Conservation (phyloP, 37 sponge, comb jelly and placozoan species). For the Lycopodina hypogea region DNA sequence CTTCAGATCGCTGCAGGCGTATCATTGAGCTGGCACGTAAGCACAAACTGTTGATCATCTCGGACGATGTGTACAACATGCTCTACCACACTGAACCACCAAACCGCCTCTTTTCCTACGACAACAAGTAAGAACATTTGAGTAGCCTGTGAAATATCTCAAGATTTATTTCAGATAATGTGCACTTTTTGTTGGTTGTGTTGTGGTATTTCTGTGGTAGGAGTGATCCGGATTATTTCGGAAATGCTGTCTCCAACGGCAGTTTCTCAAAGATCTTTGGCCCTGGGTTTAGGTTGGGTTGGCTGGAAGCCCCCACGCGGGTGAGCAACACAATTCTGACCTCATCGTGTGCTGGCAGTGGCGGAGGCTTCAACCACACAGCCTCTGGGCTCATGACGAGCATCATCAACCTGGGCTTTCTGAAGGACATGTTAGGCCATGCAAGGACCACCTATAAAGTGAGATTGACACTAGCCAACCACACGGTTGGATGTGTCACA, state of each 20-base stretch:
- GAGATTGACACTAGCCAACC: not conserved
- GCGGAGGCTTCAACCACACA: constrained; percentile 67
- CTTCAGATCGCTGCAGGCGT: constrained; percentile 58
- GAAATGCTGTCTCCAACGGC: constrained; percentile 78
- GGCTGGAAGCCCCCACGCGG: constrained; percentile 70
- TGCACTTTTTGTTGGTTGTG: not conserved
- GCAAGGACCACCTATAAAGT: constrained; percentile 33
- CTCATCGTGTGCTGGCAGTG: constrained; percentile 44
- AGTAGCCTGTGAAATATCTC: not conserved
- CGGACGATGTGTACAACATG: constrained; percentile 88
- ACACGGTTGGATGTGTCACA: not conserved
- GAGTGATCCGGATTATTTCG: constrained; percentile 64
- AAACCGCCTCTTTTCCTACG: constrained; percentile 64
- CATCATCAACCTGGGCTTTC: constrained; percentile 52
- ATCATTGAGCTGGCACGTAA: constrained; percentile 66
- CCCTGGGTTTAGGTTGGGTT: constrained; percentile 81
- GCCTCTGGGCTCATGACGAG: constrained; percentile 48
- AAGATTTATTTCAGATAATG: not conserved
- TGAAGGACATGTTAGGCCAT: constrained; percentile 32
- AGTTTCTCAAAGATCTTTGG: constrained; percentile 85
- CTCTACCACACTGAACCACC: constrained; percentile 45
- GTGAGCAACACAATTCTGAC: constrained; percentile 18
- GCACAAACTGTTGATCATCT: constrained; percentile 68
- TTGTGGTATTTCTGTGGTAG: constrained; percentile 7
- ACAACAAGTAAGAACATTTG: constrained; percentile 47